Evolutionary conservation across 2,113 vertebrate species (phyloP).

Genomic region (Rhabdomys dilectus): DNA sequence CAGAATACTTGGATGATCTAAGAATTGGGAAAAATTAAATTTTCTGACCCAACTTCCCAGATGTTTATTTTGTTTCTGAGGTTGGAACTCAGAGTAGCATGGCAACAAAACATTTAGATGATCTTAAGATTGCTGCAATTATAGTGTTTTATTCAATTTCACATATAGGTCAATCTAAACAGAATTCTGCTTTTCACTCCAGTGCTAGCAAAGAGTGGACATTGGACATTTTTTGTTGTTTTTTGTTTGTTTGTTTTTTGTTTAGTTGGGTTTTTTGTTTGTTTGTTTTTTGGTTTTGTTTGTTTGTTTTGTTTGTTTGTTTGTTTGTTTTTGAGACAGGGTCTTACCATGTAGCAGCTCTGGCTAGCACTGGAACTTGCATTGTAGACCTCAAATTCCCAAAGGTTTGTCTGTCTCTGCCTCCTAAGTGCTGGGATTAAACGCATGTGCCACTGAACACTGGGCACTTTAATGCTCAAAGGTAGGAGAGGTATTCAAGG

Average conservation of each 20-base stretch:
- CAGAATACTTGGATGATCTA: not conserved
- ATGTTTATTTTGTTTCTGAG: slow-evolving; percentile 43
- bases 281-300: not conserved
- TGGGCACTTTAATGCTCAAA: not conserved
- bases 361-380: not conserved
- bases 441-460: not conserved
- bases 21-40: not conserved
- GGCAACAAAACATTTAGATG: slow-evolving; percentile 18
- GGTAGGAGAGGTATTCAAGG: not conserved
- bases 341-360: not conserved
- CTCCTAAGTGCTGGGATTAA: not conserved
- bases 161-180: not conserved
- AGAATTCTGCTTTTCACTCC: not conserved
- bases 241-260: not conserved
- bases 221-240: not conserved
- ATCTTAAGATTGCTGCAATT: not conserved
- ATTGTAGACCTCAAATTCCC: not conserved
- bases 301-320: not conserved
- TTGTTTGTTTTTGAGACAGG: not conserved
- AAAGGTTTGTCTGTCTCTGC: not conserved
- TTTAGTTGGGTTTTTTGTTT: not conserved
- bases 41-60: slow-evolving; percentile 5
- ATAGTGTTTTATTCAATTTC: slow-evolving; percentile 3
- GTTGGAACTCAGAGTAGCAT: not conserved
- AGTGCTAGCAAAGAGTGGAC: not conserved